Evolutionary conservation across 2,888 invertebrate genomes (phyloP).

Genomic region (Acronicta leporina): DNA sequence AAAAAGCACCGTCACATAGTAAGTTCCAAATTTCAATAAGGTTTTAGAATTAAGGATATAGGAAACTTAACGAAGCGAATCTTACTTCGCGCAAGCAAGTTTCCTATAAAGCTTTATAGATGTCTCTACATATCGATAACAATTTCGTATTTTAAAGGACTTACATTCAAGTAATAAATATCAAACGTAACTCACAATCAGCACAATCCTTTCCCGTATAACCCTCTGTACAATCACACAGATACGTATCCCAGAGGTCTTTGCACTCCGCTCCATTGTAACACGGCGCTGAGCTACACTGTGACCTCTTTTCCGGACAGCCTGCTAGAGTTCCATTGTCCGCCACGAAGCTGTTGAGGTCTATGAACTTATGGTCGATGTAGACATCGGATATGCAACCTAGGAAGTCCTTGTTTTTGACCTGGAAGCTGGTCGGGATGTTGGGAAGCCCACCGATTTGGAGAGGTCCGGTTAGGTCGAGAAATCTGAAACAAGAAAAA

Average conservation of each 20-base stretch:
- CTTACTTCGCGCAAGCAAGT: no score
- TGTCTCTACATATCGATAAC: no score
- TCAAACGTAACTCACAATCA: slow-evolving; percentile 87
- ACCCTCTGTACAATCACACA: slow-evolving; percentile 95
- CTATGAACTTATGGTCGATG: slow-evolving; percentile 95
- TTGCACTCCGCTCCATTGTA: slow-evolving; percentile 95
- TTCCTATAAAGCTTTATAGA: no score
- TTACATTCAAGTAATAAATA: no score
- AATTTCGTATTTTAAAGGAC: no score
- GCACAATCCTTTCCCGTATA: slow-evolving; percentile 97
- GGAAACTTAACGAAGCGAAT: no score
- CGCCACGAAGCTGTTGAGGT: slow-evolving; percentile 96
- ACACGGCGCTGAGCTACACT: slow-evolving; percentile 95
- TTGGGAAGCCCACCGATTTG: slow-evolving; percentile 97
- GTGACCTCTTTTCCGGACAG: slow-evolving; percentile 95
- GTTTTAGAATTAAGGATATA: no score
- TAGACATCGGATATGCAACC: slow-evolving; percentile 97
- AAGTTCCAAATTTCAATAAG: no score
- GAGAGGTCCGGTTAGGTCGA: slow-evolving; percentile 97
- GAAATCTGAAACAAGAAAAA: slow-evolving; percentile 87
- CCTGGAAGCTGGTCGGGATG: slow-evolving; percentile 93
- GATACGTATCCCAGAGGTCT: slow-evolving; percentile 96
- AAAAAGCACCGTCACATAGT: no score
- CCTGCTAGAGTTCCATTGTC: slow-evolving; percentile 96
- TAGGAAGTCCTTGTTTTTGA: slow-evolving; percentile 94